phyloP scores from a whole-genome alignment of 2,113 vertebrate genomes.

The Mugil cephalus region DNA sequence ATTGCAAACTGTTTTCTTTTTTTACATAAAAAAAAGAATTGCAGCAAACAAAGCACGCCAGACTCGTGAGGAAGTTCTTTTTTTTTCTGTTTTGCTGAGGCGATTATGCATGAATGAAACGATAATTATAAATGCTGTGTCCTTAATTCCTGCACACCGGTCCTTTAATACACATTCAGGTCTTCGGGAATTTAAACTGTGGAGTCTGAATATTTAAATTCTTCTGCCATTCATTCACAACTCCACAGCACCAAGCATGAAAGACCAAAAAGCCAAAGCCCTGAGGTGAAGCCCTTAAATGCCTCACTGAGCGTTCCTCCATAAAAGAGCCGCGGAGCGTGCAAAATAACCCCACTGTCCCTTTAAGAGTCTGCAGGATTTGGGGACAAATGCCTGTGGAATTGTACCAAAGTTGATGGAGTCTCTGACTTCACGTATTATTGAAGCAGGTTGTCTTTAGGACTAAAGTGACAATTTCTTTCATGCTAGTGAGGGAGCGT shows the following conservation, averaged over 20 bases:
- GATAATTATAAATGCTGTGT: too few relatives aligned
- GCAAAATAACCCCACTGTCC: slow-evolving; percentile 76
- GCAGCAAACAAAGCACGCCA: too few relatives aligned
- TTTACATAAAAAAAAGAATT: too few relatives aligned
- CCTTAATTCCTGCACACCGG: too few relatives aligned
- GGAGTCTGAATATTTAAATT: slow-evolving; percentile 55
- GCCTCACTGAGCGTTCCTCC: slow-evolving; percentile 63
- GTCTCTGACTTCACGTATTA: slow-evolving; percentile 8
- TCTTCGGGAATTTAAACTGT: slow-evolving; percentile 45
- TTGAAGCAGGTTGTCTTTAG: slow-evolving; percentile 8
- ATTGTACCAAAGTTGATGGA: slow-evolving; percentile 43
- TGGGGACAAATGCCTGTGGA: slow-evolving; percentile 44
- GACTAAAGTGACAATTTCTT: slow-evolving; percentile 8
- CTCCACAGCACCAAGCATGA: slow-evolving; percentile 51
- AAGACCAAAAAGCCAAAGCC: slow-evolving; percentile 44
- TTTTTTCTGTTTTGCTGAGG: too few relatives aligned
- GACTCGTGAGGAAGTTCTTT: too few relatives aligned
- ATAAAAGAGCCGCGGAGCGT: slow-evolving; percentile 71
- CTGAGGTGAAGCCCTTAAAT: slow-evolving; percentile 53
- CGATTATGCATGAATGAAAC: too few relatives aligned
- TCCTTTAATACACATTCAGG: slow-evolving; percentile 25
- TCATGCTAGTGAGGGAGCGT: slow-evolving; percentile 12
- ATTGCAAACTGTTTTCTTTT: too few relatives aligned
- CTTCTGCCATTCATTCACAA: slow-evolving; percentile 52
- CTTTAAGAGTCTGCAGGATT: slow-evolving; percentile 59